Evolutionary conservation across 2,888 invertebrate genomes (phyloP).

Genomic region (Lacanobia oleracea): DNA sequence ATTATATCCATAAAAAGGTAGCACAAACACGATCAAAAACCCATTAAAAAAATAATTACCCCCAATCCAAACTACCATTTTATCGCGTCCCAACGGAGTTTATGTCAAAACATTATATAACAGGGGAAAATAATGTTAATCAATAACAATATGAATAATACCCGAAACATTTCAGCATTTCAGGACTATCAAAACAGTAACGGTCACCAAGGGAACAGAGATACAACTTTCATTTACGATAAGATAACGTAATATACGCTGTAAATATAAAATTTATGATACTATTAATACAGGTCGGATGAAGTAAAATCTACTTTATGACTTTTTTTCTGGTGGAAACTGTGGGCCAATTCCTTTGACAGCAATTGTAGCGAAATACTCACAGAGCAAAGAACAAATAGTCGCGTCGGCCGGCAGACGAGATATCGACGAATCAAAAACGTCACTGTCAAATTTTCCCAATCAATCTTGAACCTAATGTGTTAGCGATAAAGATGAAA

Average conservation of each 20-base stretch:
- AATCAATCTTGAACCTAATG: no score
- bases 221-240: constrained; percentile 67
- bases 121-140: constrained; percentile 22
- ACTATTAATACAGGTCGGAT: constrained; percentile 55
- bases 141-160: constrained; percentile 44
- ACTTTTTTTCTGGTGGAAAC: constrained; percentile 43
- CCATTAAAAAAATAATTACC: constrained; percentile 43
- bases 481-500: no score
- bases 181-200: constrained; percentile 53
- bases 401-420: neutral
- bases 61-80: constrained; percentile 37
- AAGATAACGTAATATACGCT: constrained; percentile 65
- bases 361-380: constrained; percentile 33
- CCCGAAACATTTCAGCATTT: constrained; percentile 45
- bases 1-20: neutral
- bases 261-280: constrained; percentile 71
- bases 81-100: constrained; percentile 29
- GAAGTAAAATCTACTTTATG: constrained; percentile 53
- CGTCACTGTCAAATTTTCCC: no score
- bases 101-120: constrained; percentile 11
- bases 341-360: constrained; percentile 48
- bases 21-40: constrained; percentile 22
- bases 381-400: neutral
- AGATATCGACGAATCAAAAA: no score
- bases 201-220: constrained; percentile 61